These are phyloP conservation scores for Mormyrus hasselquistii DNA, from an alignment of 2,797 vertebrate species.

Conservation along the genomic window DNA sequence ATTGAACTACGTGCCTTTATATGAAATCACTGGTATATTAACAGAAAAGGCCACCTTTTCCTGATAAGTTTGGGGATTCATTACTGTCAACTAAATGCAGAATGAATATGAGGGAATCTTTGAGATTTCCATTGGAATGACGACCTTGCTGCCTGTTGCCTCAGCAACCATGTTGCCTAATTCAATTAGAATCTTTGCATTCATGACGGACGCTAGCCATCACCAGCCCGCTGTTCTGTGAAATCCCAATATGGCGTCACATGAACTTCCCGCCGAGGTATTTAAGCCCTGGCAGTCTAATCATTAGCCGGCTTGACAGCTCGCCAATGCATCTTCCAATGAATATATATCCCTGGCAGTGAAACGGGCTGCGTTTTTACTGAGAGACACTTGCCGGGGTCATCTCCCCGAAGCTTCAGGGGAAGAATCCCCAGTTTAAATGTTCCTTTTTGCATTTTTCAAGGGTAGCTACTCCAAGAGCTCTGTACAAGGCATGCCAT, in stretches of 20 bases:
- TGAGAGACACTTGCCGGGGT: not conserved
- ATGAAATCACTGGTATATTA: not conserved
- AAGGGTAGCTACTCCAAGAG: not conserved
- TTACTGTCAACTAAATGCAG: not conserved
- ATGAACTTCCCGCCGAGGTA: not conserved
- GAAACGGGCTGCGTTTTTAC: not conserved
- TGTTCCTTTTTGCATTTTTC: not conserved
- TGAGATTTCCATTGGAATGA: not conserved
- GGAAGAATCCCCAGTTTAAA: not conserved
- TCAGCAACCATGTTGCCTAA: not conserved
- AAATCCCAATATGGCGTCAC: conserved; percentile 10
- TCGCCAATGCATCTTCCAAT: not conserved
- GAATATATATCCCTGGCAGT: not conserved
- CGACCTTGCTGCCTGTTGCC: conserved; percentile 3
- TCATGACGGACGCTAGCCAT: not conserved
- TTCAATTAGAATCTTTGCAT: conserved; percentile 16
- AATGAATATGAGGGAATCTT: not conserved
- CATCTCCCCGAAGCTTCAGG: not conserved
- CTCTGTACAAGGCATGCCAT: not conserved
- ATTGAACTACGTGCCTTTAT: not conserved
- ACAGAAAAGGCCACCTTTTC: not conserved
- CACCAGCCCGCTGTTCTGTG: not conserved
- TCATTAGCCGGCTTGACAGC: not conserved
- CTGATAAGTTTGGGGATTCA: not conserved
- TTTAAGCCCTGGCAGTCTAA: not conserved